Conservation (phyloP, 1,140 invertebrate species). For the Oryzaephilus surinamensis region DNA sequence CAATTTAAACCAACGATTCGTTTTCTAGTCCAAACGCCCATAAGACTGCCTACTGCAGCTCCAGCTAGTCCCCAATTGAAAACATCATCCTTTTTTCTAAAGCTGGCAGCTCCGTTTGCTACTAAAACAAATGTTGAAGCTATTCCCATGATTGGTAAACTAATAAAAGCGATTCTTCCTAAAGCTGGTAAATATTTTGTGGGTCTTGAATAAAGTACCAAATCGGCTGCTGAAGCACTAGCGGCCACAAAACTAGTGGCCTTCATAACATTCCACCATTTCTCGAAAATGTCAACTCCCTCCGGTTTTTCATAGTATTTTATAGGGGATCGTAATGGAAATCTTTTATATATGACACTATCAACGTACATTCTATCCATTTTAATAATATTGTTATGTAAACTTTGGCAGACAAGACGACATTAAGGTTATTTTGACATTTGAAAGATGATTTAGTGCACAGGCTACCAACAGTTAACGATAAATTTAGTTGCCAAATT, state of each 20-base stretch:
- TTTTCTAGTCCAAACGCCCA: slow-evolving; percentile 44
- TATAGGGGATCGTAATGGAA: too few relatives aligned
- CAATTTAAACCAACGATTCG: slow-evolving; percentile 27
- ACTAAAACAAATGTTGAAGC: slow-evolving; percentile 50
- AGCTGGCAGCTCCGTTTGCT: slow-evolving; percentile 44
- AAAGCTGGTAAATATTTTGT: slow-evolving; percentile 40
- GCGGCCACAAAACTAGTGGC: slow-evolving; percentile 42
- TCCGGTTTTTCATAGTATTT: too few relatives aligned
- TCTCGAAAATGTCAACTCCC: too few relatives aligned
- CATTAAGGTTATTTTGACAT: too few relatives aligned
- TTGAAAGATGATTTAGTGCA: too few relatives aligned
- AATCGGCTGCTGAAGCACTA: slow-evolving; percentile 41
- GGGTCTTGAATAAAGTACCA: slow-evolving; percentile 45
- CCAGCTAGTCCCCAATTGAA: slow-evolving; percentile 50
- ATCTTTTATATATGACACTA: too few relatives aligned
- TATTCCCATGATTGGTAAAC: slow-evolving; percentile 50
- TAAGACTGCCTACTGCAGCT: slow-evolving; percentile 42
- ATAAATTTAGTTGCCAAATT: too few relatives aligned
- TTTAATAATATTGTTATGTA: too few relatives aligned
- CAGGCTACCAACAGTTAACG: too few relatives aligned
- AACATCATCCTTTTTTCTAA: slow-evolving; percentile 54
- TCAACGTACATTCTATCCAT: too few relatives aligned
- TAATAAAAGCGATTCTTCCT: slow-evolving; percentile 42
- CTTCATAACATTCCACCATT: too few relatives aligned
- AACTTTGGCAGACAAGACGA: too few relatives aligned